These are phyloP conservation scores for Hephaestus fuliginosus DNA, from an alignment of 2,797 vertebrate species.

Conservation along the genomic window DNA sequence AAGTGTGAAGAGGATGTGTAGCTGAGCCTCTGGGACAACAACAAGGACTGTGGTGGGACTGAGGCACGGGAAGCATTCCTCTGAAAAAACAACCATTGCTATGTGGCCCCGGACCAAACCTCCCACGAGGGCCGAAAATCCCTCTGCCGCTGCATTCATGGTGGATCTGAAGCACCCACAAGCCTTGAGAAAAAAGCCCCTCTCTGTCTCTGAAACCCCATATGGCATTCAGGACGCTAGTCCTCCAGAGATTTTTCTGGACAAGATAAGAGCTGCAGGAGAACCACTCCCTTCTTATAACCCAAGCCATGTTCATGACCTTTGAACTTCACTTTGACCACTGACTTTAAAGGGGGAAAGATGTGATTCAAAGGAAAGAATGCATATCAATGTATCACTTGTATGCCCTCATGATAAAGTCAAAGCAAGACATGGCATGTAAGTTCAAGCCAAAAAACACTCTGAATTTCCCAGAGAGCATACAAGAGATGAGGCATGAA, in stretches of 20 bases:
- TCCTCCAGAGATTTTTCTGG: slow-evolving; percentile 72
- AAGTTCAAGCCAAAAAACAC: neutral
- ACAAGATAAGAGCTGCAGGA: slow-evolving; percentile 67
- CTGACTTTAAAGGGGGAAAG: slow-evolving; percentile 5
- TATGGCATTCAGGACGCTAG: slow-evolving; percentile 78
- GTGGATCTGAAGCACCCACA: slow-evolving; percentile 87
- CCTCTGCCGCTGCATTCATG: slow-evolving; percentile 80
- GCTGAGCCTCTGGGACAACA: slow-evolving; percentile 84
- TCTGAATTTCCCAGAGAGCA: neutral
- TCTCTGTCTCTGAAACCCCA: slow-evolving; percentile 87
- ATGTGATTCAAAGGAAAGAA: neutral
- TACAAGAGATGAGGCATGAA: neutral
- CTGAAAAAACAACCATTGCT: slow-evolving; percentile 85
- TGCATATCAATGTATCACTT: neutral
- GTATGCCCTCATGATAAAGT: neutral
- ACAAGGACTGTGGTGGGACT: slow-evolving; percentile 87
- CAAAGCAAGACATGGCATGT: neutral
- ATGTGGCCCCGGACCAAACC: slow-evolving; percentile 87
- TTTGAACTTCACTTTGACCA: slow-evolving; percentile 37
- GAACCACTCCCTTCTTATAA: slow-evolving; percentile 45
- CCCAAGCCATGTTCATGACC: slow-evolving; percentile 44
- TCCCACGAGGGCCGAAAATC: slow-evolving; percentile 78
- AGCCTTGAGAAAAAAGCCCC: slow-evolving; percentile 73
- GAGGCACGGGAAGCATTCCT: slow-evolving; percentile 92
- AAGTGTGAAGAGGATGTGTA: slow-evolving; percentile 69